Conservation (phyloP, 2,797 vertebrate species). For the Poeciliopsis paucimaculata region DNA sequence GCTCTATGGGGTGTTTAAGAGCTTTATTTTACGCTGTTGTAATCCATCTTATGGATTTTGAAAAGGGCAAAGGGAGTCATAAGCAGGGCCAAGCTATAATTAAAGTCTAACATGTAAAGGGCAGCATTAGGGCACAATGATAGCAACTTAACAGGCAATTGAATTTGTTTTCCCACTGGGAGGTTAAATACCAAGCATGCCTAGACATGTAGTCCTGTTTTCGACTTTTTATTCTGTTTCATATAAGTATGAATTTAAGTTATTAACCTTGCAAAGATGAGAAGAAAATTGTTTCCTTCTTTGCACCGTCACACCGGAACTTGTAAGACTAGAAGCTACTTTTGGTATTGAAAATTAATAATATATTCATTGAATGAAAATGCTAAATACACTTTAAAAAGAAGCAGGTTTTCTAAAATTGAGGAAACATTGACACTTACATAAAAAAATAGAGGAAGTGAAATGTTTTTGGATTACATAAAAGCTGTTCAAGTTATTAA, state of each 20-base stretch:
- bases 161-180: conserved; percentile 21
- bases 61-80: conserved; percentile 49
- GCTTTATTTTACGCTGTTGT: conserved; percentile 21
- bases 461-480: not conserved
- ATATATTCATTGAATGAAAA: not conserved
- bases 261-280: not conserved
- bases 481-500: not conserved
- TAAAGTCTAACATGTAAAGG: conserved; percentile 30
- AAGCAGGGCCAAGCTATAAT: conserved; percentile 30
- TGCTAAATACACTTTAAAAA: not conserved
- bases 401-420: not conserved
- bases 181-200: not conserved
- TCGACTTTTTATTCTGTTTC: not conserved
- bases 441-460: not conserved
- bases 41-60: conserved; percentile 24
- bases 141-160: conserved; percentile 34
- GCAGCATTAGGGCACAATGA: conserved; percentile 49
- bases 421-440: not conserved
- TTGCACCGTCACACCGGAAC: not conserved
- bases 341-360: not conserved
- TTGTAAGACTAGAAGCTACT: not conserved
- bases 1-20: conserved; percentile 18
- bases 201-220: not conserved
- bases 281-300: not conserved
- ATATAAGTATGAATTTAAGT: not conserved